These are phyloP conservation scores for Coregonus ussuriensis DNA, from an alignment of 2,797 vertebrate genomes.

Conservation along the genomic window DNA sequence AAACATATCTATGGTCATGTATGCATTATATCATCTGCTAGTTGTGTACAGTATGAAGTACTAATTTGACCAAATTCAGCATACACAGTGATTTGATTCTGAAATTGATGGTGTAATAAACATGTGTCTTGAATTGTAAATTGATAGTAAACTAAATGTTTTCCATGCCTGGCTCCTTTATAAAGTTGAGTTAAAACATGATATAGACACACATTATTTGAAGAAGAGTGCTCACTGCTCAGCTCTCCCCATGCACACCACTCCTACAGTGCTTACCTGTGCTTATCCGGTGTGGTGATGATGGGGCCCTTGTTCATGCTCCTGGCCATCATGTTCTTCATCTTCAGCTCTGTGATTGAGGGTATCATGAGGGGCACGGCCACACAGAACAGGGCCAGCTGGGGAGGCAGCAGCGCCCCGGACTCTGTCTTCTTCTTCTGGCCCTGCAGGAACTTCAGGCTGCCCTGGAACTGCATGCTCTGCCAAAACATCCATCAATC, in stretches of 20 bases:
- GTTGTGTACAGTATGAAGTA: neutral
- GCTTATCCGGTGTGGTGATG: slow-evolving; percentile 40
- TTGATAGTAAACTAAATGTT: neutral
- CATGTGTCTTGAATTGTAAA: neutral
- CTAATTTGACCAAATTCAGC: neutral
- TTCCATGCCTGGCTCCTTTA: neutral
- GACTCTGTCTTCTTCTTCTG: slow-evolving; percentile 80
- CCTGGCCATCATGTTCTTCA: slow-evolving; percentile 72
- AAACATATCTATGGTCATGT: neutral
- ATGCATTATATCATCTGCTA: neutral
- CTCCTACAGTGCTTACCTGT: neutral
- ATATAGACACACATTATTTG: neutral
- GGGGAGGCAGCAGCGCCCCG: slow-evolving; percentile 72
- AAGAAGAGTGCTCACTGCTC: neutral
- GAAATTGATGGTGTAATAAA: neutral
- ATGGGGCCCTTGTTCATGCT: slow-evolving; percentile 70
- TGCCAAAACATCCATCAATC: slow-evolving; percentile 39
- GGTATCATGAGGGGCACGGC: slow-evolving; percentile 78
- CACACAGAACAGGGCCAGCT: slow-evolving; percentile 83
- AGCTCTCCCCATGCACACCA: neutral
- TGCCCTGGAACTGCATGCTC: slow-evolving; percentile 88
- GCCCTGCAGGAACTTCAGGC: slow-evolving; percentile 83
- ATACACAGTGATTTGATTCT: neutral
- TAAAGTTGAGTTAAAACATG: neutral
- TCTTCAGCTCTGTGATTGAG: slow-evolving; percentile 69